Conservation (phyloP, 2,888 invertebrate genomes). For the Scotopteryx bipunctaria region DNA sequence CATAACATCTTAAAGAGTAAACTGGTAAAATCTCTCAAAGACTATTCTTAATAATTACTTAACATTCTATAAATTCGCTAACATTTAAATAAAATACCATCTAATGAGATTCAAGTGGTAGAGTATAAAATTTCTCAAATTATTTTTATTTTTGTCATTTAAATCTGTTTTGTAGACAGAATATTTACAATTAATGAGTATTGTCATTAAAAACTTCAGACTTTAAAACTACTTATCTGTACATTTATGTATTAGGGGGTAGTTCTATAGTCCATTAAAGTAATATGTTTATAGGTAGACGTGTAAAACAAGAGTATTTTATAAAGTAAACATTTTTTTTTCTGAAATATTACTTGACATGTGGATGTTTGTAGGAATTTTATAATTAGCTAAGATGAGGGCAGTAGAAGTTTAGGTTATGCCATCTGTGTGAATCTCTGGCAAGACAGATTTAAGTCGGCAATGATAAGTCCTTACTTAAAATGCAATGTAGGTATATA, state of each 20-base stretch:
- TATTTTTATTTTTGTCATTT: conserved; percentile 45
- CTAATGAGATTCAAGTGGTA: conserved; percentile 83
- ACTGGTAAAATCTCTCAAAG: conserved; percentile 80
- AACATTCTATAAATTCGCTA: conserved; percentile 82
- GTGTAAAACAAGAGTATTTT: conserved; percentile 17
- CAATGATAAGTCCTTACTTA: conserved; percentile 13
- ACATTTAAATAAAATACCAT: conserved; percentile 74
- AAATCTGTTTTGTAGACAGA: conserved; percentile 50
- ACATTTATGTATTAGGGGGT: conserved; percentile 32
- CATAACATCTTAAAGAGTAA: conserved; percentile 73
- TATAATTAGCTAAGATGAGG: conserved; percentile 1
- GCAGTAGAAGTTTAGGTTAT: conserved; percentile 9
- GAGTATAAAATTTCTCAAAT: conserved; percentile 75
- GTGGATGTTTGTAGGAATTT: conserved; percentile 17
- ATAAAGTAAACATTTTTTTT: conserved; percentile 2
- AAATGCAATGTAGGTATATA: no score
- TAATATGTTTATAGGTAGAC: background rate
- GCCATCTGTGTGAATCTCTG: conserved; percentile 27
- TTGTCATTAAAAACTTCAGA: conserved; percentile 62
- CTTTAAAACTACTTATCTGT: conserved; percentile 53
- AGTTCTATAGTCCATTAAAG: conserved; percentile 25
- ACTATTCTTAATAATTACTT: conserved; percentile 61
- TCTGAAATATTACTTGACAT: conserved; percentile 31
- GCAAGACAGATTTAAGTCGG: conserved; percentile 34
- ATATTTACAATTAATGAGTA: conserved; percentile 81